phyloP scores from a whole-genome alignment of 2,797 vertebrate species.

The Pagetopsis macropterus region DNA sequence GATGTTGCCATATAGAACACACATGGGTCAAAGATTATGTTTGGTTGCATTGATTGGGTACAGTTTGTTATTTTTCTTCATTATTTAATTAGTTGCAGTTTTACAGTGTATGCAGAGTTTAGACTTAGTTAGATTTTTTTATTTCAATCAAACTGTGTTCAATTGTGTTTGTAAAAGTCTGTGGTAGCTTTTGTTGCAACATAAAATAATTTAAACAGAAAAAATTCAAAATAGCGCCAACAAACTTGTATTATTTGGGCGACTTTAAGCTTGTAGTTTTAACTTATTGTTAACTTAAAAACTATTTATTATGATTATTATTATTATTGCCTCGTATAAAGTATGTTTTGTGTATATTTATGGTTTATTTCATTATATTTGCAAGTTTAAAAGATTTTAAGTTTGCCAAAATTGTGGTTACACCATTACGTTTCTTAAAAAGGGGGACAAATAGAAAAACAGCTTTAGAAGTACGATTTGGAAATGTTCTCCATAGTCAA shows the following conservation, averaged over 20 bases:
- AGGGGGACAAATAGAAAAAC: slow-evolving; percentile 90
- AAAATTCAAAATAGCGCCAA: slow-evolving; percentile 94
- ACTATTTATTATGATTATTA: slow-evolving; percentile 93
- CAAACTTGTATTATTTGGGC: slow-evolving; percentile 97
- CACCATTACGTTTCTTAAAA: slow-evolving; percentile 92
- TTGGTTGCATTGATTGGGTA: slow-evolving; percentile 87
- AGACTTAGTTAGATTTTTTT: slow-evolving; percentile 91
- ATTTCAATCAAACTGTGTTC: slow-evolving; percentile 93
- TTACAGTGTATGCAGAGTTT: slow-evolving; percentile 89
- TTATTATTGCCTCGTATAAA: slow-evolving; percentile 93
- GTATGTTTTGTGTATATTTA: slow-evolving; percentile 98
- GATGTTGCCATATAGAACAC: slow-evolving; percentile 89
- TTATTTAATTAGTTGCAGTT: slow-evolving; percentile 91
- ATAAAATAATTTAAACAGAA: slow-evolving; percentile 91
- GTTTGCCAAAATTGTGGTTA: slow-evolving; percentile 94
- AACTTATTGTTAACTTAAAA: slow-evolving; percentile 99
- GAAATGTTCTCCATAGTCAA: slow-evolving; percentile 90
- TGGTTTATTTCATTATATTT: slow-evolving; percentile 96
- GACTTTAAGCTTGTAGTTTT: slow-evolving; percentile 98
- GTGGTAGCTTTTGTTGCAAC: slow-evolving; percentile 97
- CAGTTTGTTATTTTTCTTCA: slow-evolving; percentile 84
- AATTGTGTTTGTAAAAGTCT: slow-evolving; percentile 96
- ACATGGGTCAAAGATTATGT: slow-evolving; percentile 86
- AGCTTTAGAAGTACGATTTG: slow-evolving; percentile 91
- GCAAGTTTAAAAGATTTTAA: slow-evolving; percentile 94